phyloP scores from a whole-genome alignment of 2,113 vertebrate genomes.

The Oncorhynchus keta region DNA sequence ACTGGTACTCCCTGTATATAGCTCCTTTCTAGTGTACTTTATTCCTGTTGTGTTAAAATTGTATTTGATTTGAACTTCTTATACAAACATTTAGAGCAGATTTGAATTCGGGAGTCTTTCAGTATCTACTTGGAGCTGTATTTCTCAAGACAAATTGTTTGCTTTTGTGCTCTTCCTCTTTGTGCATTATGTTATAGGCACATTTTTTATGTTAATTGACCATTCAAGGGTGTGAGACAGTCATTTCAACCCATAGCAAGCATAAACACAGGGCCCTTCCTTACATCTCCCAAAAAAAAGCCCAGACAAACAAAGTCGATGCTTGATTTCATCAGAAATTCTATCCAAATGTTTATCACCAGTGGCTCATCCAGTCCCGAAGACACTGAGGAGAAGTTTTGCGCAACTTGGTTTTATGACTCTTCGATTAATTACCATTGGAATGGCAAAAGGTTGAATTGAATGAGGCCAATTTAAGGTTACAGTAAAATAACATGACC shows the following conservation, averaged over 20 bases:
- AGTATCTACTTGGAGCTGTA: conserved; percentile 16
- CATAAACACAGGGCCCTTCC: conserved; percentile 58
- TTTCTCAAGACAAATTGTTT: conserved; percentile 56
- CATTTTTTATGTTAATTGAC: conserved; percentile 71
- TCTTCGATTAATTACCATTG: conserved; percentile 42
- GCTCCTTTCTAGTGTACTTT: too few relatives aligned
- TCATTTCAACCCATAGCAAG: conserved; percentile 55
- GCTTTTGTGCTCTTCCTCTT: conserved; percentile 61
- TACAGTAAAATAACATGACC: conserved; percentile 17
- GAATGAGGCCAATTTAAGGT: conserved; percentile 36
- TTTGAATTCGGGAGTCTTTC: conserved; percentile 3
- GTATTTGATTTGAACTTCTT: too few relatives aligned
- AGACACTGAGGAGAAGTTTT: neutral
- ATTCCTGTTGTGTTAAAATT: too few relatives aligned
- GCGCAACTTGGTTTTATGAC: conserved; percentile 13
- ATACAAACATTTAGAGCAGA: conserved; percentile 4
- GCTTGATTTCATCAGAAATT: conserved; percentile 29
- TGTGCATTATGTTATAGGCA: conserved; percentile 59
- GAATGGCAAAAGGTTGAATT: conserved; percentile 48
- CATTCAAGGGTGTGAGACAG: conserved; percentile 51
- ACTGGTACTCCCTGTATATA: too few relatives aligned
- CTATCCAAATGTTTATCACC: conserved; percentile 31
- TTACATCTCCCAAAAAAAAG: neutral
- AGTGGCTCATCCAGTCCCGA: conserved; percentile 26
- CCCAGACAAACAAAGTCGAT: conserved; percentile 45